Evolutionary conservation across 2,797 vertebrate species (phyloP), one percentile per base, ranked within the genome.

Genomic region (Eulemur mongoz): DNA sequence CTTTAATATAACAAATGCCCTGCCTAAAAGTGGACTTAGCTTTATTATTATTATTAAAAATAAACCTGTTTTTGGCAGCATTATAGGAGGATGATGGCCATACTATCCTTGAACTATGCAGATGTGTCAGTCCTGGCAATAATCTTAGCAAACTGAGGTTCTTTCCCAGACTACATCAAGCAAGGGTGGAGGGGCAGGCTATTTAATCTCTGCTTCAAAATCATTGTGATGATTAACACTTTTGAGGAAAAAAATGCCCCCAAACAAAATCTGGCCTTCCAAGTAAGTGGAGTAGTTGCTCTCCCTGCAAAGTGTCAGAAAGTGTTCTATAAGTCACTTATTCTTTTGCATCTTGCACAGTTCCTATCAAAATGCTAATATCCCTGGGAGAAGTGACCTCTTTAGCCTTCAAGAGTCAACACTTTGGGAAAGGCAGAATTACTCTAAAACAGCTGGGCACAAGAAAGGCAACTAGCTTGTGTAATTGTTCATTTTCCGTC

Each of bases 241-340:
- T 94, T 67, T 35, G 43, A 92, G 54, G 80, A 17, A 69, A 52
- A 88, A 73, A 75, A 17, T 38, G 54, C 59, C 54, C 67, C 69
- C 70, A 81, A 93, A 91, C 70, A 96, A 90, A 89, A 89, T 54
- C n/a, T 75, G 38, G 72, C 43, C 69, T 93, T 79, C 81, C n/a
- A 92, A 81, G 25, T 72, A 93, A 96, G 25, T 92, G 43, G 32
- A 73, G 17, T 17, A 50, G 63, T 45, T 82, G n/a, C 13, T 90
- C 27, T 94, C 59, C 54, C 57, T 32, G 59, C 80, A 43, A 52
- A 96, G 30, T 63, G 32, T 52, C 72, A 78, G 48, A 57, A 94
- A 82, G 61, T 72, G 73, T 81, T 59, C 40, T 50, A 43, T 7
- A 4, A 90, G 6, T 69, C 72, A 72, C 52, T 83, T 92, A 45